phyloP scores from a whole-genome alignment of 2,113 vertebrate genomes.

The Apteryx owenii region DNA sequence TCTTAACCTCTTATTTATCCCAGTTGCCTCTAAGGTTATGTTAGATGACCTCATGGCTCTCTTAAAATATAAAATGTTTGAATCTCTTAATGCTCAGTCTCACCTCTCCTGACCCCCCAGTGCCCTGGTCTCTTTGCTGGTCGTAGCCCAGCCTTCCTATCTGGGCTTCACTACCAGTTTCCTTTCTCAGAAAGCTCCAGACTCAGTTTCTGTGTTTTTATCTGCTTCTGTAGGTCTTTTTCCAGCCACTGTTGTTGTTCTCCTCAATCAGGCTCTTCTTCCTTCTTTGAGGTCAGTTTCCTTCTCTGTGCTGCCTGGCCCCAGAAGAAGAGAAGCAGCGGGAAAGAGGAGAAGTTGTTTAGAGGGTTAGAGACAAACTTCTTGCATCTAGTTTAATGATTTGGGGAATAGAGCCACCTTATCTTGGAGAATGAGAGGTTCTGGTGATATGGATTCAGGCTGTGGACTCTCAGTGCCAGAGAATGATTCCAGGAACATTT shows the following conservation, averaged over 20 bases:
- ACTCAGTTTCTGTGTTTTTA: neutral
- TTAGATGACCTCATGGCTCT: neutral
- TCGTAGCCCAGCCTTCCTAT: neutral
- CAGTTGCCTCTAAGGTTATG: neutral
- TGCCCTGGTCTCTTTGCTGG: neutral
- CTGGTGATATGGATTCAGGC: neutral
- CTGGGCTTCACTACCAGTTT: neutral
- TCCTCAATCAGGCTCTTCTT: neutral
- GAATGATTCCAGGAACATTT: fast-evolving
- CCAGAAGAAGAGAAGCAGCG: neutral
- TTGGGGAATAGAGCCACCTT: neutral
- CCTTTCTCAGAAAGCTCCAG: neutral
- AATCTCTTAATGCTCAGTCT: neutral
- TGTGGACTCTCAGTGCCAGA: neutral
- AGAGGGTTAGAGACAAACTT: neutral
- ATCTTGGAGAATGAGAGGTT: neutral
- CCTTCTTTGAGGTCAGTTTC: neutral
- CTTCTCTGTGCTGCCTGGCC: neutral
- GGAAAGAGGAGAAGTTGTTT: neutral
- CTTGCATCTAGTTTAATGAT: neutral
- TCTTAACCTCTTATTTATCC: neutral
- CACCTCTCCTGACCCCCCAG: neutral
- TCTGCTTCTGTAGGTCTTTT: neutral
- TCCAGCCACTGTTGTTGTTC: neutral
- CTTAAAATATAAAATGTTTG: neutral